Evolutionary conservation across 2,797 vertebrate species (phyloP).

Genomic region (Phaenicophaeus curvirostris): DNA sequence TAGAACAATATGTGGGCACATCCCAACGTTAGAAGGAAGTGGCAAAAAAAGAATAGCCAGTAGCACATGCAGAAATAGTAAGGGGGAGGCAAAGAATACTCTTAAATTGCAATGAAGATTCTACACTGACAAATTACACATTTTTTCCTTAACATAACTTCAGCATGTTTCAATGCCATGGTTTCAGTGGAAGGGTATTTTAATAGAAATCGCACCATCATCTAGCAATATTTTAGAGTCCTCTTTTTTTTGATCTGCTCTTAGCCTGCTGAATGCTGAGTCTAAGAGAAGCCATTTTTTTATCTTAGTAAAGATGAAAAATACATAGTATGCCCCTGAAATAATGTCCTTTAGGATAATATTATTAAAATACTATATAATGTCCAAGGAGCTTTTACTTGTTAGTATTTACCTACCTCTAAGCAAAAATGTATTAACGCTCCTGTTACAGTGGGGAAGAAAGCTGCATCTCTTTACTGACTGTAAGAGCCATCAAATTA

Average conservation of each 20-base stretch:
- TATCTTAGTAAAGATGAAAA: background rate
- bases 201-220: background rate
- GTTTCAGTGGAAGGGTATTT: background rate
- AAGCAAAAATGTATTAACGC: background rate
- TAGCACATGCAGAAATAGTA: background rate
- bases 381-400: background rate
- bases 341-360: background rate
- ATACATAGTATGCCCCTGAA: background rate
- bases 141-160: background rate
- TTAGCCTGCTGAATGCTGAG: background rate
- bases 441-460: background rate
- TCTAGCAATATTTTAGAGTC: background rate
- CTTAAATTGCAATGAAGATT: background rate
- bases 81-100: background rate
- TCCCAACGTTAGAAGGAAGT: background rate
- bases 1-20: background rate
- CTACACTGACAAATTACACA: background rate
- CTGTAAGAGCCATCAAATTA: background rate
- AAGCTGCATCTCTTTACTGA: background rate
- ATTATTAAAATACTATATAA: background rate
- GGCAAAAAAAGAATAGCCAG: background rate
- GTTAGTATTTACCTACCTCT: background rate
- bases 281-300: background rate
- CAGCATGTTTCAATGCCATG: background rate
- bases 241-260: background rate